Conservation (phyloP, 2,113 vertebrate species). For the Albula glossodonta region DNA sequence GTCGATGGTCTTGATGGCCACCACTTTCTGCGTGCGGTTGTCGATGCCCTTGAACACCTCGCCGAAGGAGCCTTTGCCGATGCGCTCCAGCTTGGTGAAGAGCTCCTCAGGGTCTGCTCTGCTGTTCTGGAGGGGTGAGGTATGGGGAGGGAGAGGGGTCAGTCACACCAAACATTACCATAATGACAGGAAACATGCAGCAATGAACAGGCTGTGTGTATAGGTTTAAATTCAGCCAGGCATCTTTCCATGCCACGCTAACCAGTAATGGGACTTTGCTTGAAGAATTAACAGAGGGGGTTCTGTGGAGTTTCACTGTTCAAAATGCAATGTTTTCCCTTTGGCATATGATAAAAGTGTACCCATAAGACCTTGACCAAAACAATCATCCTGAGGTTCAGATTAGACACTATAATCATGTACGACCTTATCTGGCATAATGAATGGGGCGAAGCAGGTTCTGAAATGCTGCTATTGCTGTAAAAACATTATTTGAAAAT, state of each 20-base stretch:
- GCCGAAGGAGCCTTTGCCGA: slow-evolving; percentile 89
- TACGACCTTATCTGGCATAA: not conserved
- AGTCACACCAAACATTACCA: not conserved
- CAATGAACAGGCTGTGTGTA: not conserved
- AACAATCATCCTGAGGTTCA: too few species aligned
- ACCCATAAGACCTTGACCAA: too few species aligned
- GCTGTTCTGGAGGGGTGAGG: slow-evolving; percentile 67
- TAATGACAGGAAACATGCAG: not conserved
- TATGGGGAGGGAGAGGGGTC: not conserved
- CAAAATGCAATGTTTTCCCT: too few species aligned
- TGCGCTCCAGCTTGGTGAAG: slow-evolving; percentile 87
- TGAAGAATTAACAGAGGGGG: too few species aligned
- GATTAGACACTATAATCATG: too few species aligned
- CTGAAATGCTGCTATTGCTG: not conserved
- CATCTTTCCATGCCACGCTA: too few species aligned
- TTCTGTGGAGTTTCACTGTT: too few species aligned
- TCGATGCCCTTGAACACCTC: slow-evolving; percentile 92
- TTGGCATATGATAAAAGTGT: too few species aligned
- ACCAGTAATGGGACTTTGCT: too few species aligned
- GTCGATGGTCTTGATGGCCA: slow-evolving; percentile 91
- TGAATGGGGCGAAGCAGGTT: not conserved
- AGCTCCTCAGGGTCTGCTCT: slow-evolving; percentile 85
- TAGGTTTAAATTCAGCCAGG: too few species aligned
- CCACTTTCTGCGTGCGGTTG: slow-evolving; percentile 84
- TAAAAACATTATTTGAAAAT: not conserved